Percentiles rank a stretch among this genome's conserved stretches.
These are phyloP conservation scores for Gastrophryne carolinensis DNA, from an alignment of 2,797 vertebrate genomes.

Conservation along the genomic window DNA sequence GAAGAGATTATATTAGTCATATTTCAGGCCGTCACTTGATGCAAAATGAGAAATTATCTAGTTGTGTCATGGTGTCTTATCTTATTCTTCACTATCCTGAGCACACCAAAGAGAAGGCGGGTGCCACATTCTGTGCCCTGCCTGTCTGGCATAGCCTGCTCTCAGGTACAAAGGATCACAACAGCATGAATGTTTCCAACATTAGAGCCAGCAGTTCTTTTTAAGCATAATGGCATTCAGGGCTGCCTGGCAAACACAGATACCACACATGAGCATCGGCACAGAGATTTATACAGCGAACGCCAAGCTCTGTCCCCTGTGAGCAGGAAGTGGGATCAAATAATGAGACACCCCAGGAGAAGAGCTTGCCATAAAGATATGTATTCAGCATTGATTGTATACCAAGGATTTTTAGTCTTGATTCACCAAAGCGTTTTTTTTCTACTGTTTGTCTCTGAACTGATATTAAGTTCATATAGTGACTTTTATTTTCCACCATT, in stretches of 20 bases:
- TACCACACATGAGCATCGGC: conserved; percentile 31
- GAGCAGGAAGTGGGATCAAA: conserved; percentile 14
- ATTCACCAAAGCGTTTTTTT: no score
- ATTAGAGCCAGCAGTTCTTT: conserved; percentile 32
- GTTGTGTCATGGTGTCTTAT: conserved; percentile 46
- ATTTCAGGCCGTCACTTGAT: conserved; percentile 46
- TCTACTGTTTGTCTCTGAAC: no score
- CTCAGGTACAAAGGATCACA: conserved; percentile 39
- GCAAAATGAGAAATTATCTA: conserved; percentile 54
- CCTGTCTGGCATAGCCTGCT: conserved; percentile 36
- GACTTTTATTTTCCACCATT: no score
- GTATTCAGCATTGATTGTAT: conserved; percentile 23
- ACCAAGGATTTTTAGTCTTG: conserved; percentile 13
- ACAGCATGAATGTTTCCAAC: conserved; percentile 36
- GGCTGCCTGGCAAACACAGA: conserved; percentile 40
- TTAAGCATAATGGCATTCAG: conserved; percentile 29
- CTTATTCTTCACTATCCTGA: conserved; percentile 35
- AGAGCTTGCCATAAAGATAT: conserved; percentile 40
- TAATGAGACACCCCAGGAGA: conserved; percentile 41
- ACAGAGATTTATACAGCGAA: conserved; percentile 24
- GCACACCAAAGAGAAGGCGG: conserved; percentile 15
- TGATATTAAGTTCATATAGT: no score
- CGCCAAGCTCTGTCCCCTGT: conserved; percentile 40
- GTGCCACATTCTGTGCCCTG: conserved; percentile 26
- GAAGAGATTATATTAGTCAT: conserved; percentile 44